Conservation (phyloP, 2,888 invertebrate species). For the Aethes cnicana region DNA sequence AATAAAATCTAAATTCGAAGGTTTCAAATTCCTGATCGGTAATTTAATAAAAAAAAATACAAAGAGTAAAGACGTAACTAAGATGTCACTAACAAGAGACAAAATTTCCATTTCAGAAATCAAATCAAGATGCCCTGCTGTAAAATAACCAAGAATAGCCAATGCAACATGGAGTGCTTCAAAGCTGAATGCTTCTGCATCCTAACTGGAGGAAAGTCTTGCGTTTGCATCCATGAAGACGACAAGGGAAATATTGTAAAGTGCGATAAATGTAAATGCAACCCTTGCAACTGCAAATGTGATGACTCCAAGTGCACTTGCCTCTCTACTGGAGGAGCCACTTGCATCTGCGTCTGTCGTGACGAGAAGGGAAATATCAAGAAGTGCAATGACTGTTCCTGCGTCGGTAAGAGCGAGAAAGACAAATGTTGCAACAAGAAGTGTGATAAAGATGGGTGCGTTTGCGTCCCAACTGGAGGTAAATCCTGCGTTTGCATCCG, state of each 20-base stretch:
- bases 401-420: neutral
- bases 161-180: conserved; percentile 38
- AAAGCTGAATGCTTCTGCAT: conserved; percentile 44
- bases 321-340: conserved; percentile 41
- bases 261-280: conserved; percentile 39
- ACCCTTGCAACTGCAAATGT: conserved; percentile 38
- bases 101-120: neutral
- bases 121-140: conserved; percentile 52
- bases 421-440: conserved; percentile 28
- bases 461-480: conserved; percentile 41
- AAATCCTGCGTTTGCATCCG: conserved; percentile 44
- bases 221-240: conserved; percentile 43
- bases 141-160: conserved; percentile 40
- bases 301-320: conserved; percentile 47
- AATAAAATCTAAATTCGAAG: too few species aligned
- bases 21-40: too few species aligned
- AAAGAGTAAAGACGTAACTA: too few species aligned
- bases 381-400: conserved; percentile 18
- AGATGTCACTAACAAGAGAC: too few species aligned
- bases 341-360: conserved; percentile 41
- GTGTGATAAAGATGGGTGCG: conserved; percentile 44
- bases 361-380: conserved; percentile 24
- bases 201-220: conserved; percentile 39
- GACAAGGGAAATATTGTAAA: conserved; percentile 37
- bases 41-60: too few species aligned